These are phyloP conservation scores for Athene cunicularia DNA, from an alignment of 2,113 vertebrate species.

Conservation along the genomic window DNA sequence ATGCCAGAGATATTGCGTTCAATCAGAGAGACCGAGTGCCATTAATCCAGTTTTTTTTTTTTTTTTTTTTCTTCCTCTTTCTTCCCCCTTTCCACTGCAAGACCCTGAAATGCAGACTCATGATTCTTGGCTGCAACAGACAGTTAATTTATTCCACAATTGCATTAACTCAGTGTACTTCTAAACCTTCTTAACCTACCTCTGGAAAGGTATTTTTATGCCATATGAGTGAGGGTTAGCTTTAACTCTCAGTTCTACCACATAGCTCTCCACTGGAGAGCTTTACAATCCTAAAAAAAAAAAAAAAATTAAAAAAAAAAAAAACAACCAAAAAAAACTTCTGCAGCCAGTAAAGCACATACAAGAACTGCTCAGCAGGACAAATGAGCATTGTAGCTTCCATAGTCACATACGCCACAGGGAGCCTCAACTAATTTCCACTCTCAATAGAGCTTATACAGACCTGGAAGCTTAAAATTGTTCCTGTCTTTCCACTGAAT, in stretches of 20 bases:
- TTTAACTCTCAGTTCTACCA: conserved; percentile 20
- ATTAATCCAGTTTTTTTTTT: background rate
- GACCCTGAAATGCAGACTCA: background rate
- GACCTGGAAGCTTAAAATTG: conserved; percentile 71
- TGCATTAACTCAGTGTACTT: background rate
- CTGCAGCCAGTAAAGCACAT: conserved; percentile 57
- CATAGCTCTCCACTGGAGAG: background rate
- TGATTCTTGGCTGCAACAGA: conserved; percentile 39
- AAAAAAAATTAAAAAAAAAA: background rate
- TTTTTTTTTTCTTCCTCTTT: too few relatives aligned
- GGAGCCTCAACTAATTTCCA: conserved; percentile 72
- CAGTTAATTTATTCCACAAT: conserved; percentile 10
- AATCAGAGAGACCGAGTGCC: background rate
- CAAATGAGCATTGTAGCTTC: conserved; percentile 71
- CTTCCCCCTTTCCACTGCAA: background rate
- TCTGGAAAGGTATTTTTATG: background rate
- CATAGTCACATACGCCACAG: conserved; percentile 65
- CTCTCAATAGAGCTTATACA: conserved; percentile 70
- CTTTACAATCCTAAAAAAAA: background rate
- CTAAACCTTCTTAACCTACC: background rate
- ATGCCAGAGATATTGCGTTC: background rate
- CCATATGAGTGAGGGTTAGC: background rate
- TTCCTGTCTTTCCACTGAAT: conserved; percentile 58
- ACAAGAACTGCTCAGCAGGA: conserved; percentile 59
- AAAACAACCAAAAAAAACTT: background rate